phyloP scores from a whole-genome alignment of 1,140 invertebrate species.

The Drusus annulatus region DNA sequence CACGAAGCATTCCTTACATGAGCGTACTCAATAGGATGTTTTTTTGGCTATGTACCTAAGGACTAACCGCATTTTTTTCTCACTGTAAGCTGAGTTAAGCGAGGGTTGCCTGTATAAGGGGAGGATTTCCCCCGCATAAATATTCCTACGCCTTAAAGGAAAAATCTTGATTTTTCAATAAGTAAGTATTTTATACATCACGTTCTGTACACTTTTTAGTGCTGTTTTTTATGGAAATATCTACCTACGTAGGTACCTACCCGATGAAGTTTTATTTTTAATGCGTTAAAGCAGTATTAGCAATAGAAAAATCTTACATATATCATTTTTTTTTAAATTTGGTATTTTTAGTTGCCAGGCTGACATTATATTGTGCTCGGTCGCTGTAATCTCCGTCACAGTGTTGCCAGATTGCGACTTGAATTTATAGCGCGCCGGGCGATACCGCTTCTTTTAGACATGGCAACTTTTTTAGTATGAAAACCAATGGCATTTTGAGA shows the following conservation, averaged over 20 bases:
- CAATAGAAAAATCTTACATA: no score
- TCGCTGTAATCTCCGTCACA: neutral
- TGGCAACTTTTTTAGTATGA: constrained; percentile 34
- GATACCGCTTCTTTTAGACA: constrained; percentile 12
- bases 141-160: neutral
- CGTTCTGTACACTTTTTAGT: neutral
- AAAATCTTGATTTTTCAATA: constrained; percentile 21
- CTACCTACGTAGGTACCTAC: no score
- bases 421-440: constrained; percentile 21
- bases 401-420: constrained; percentile 17
- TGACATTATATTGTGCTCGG: no score
- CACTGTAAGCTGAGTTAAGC: neutral
- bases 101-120: constrained; percentile 25
- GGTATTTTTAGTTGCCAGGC: no score
- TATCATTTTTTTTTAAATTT: no score
- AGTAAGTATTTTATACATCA: constrained; percentile 10
- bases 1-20: neutral
- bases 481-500: constrained; percentile 3
- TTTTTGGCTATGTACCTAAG: neutral
- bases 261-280: no score
- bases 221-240: no score
- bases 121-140: constrained; percentile 4
- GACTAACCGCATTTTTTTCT: neutral
- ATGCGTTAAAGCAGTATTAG: no score
- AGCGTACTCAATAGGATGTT: neutral